phyloP scores from a whole-genome alignment of 2,113 vertebrate species.

The Eubucco bourcierii region DNA sequence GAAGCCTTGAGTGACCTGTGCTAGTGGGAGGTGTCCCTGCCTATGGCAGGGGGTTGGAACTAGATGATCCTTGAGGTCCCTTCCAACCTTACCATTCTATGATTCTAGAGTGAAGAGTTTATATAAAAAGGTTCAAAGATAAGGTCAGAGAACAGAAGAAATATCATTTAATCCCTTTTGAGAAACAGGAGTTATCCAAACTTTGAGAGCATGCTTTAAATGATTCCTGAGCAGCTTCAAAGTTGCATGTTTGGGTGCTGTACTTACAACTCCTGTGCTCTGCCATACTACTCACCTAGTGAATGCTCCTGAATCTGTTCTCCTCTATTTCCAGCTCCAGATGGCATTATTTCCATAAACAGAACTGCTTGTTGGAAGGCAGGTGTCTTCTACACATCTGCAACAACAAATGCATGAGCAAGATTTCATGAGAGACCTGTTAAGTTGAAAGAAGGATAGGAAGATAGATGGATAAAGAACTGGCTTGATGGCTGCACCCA shows the following conservation, averaged over 20 bases:
- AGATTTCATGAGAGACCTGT: accelerated
- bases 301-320: not conserved
- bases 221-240: not conserved
- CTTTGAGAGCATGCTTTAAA: not conserved
- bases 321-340: not conserved
- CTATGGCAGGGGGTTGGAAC: no score
- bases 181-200: not conserved
- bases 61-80: no score
- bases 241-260: not conserved
- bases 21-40: no score
- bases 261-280: not conserved
- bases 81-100: no score
- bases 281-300: not conserved
- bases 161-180: not conserved
- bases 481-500: no score
- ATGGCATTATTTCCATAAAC: not conserved
- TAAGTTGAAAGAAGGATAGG: not conserved
- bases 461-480: no score
- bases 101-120: not conserved
- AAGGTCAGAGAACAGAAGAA: not conserved
- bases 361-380: not conserved
- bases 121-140: not conserved
- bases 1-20: no score
- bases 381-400: not conserved
- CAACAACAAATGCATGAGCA: accelerated